Percentiles rank a stretch among this genome's conserved stretches.
Conservation (phyloP, 2,888 invertebrate genomes). For the Ichneumoninae sp. region DNA sequence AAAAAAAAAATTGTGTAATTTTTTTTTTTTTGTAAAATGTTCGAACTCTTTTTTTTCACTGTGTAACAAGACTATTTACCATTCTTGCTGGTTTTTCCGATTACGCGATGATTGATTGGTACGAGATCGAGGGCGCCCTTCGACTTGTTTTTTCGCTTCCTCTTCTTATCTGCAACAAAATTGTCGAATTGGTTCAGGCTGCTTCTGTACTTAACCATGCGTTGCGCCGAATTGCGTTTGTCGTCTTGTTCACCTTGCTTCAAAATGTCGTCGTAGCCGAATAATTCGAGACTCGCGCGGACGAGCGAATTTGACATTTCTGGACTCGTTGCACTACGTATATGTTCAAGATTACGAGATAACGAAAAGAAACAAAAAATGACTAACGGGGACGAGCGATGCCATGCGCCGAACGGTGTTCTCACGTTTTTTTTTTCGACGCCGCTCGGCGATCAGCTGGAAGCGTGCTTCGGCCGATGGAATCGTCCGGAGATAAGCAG, state of each 20-base stretch:
- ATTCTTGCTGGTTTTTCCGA: conserved; percentile 75
- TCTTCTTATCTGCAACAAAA: conserved; percentile 79
- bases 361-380: not conserved
- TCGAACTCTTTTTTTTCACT: too few relatives aligned
- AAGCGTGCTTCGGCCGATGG: not conserved
- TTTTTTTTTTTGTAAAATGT: too few relatives aligned
- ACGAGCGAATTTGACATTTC: conserved; percentile 87
- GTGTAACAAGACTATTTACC: conserved; percentile 69
- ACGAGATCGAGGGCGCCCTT: conserved; percentile 79
- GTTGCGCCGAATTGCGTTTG: too few relatives aligned
- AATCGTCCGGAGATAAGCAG: not conserved
- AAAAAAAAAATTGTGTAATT: too few relatives aligned
- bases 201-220: too few relatives aligned
- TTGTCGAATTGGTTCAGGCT: not conserved
- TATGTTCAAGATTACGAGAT: not conserved
- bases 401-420: not conserved
- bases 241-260: conserved; percentile 72
- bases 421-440: not conserved
- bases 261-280: conserved; percentile 82
- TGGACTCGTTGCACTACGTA: not conserved
- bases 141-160: conserved; percentile 80
- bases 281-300: conserved; percentile 86
- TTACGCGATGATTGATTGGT: conserved; percentile 77
- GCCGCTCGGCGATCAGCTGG: not conserved
- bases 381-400: not conserved